A percentile compares a stretch with the other conserved stretches of the same genome.
Evolutionary conservation across 53 echinoderm and acorn worm genomes (phyloP).

Genomic region (Echinometra lucunter): DNA sequence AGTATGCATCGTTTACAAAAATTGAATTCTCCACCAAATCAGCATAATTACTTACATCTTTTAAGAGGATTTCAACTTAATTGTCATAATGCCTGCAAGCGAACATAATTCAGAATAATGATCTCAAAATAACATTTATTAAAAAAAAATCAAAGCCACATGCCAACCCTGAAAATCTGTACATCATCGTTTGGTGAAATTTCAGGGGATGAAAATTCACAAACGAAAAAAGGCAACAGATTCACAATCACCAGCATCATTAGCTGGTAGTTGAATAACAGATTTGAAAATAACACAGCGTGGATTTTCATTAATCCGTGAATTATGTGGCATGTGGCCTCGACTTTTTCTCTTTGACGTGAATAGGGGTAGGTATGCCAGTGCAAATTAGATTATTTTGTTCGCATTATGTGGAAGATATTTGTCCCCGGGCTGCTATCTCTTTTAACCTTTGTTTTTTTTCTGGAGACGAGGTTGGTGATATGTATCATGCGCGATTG

Average conservation of each 20-base stretch:
- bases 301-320: constrained; percentile 11
- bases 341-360: not conserved
- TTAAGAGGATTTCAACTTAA: not conserved
- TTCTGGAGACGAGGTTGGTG: not conserved
- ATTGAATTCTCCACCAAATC: not conserved
- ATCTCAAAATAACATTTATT: constrained; percentile 5
- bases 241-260: constrained; percentile 28
- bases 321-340: constrained; percentile 18
- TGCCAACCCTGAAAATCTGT: not conserved
- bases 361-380: not conserved
- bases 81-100: not conserved
- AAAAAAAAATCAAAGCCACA: not conserved
- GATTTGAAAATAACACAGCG: not conserved
- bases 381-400: constrained; percentile 57
- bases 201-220: not conserved
- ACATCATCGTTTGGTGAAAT: not conserved
- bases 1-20: too few species aligned
- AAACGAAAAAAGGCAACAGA: not conserved
- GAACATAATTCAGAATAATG: not conserved
- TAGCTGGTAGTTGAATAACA: not conserved
- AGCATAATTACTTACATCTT: not conserved
- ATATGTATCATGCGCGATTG: not conserved
- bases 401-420: constrained; percentile 50
- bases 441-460: not conserved
- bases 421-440: constrained; percentile 42